Conservation (phyloP, 2,888 invertebrate genomes). For the Caenorhabditis panamensis region DNA sequence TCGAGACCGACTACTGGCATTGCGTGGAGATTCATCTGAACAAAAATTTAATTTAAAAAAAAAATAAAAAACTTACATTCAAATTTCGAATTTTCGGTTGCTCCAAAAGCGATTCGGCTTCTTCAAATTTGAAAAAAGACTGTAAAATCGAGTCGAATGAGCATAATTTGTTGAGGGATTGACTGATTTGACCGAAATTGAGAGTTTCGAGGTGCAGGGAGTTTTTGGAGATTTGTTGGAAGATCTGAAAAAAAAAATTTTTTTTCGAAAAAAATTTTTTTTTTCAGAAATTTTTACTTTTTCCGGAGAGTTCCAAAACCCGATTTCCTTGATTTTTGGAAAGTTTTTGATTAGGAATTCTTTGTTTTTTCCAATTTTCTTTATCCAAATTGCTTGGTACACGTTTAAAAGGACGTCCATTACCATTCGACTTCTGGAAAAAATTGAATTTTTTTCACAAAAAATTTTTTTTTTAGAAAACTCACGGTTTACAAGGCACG, state of each 20-base stretch:
- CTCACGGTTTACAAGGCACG: constrained; percentile 50
- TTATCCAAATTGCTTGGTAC: constrained; percentile 64
- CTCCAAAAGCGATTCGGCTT: constrained; percentile 27
- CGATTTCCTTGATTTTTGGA: constrained; percentile 38
- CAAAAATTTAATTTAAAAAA: constrained; percentile 3
- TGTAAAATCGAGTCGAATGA: constrained; percentile 66
- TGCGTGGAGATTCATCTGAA: constrained; percentile 61
- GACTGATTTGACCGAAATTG: constrained; percentile 54
- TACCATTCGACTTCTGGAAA: constrained; percentile 57
- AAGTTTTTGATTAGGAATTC: constrained; percentile 19
- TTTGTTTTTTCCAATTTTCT: constrained; percentile 25
- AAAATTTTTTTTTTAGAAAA: not conserved
- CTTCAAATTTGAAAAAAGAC: constrained; percentile 62
- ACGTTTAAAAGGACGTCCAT: constrained; percentile 60
- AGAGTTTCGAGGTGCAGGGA: constrained; percentile 31
- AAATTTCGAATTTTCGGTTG: constrained; percentile 41
- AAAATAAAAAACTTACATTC: constrained; percentile 30
- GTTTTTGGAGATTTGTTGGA: constrained; percentile 48
- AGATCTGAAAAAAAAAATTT: constrained; percentile 43
- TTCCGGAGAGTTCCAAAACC: constrained; percentile 68
- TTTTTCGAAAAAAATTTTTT: too few relatives aligned
- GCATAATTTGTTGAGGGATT: constrained; percentile 53
- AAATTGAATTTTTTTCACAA: too few relatives aligned
- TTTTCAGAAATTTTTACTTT: constrained; percentile 2
- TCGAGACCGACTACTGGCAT: constrained; percentile 65